These are phyloP conservation scores for Drosophila micromelanica DNA, from an alignment of 1,140 invertebrate genomes.

Conservation along the genomic window DNA sequence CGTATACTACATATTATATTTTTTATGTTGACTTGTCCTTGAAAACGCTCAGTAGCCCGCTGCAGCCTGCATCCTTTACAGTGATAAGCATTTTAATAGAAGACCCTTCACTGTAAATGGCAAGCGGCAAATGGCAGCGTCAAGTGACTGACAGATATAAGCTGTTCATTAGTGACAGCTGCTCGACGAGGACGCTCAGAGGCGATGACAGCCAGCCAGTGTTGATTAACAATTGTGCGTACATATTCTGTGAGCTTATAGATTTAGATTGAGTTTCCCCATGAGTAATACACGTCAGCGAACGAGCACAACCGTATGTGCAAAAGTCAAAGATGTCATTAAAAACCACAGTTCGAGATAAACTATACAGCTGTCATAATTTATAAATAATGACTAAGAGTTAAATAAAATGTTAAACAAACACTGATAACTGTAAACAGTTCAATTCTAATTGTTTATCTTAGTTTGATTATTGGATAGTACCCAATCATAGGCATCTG, in stretches of 20 bases:
- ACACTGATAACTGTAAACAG: not conserved
- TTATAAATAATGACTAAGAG: not conserved
- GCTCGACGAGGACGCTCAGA: constrained; percentile 1
- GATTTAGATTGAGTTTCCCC: constrained; percentile 1
- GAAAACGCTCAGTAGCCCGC: too few species aligned
- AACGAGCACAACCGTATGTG: not conserved
- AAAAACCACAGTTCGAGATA: not conserved
- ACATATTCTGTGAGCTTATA: not conserved
- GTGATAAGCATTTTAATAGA: constrained; percentile 33
- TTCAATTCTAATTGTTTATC: too few species aligned
- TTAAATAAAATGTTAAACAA: not conserved
- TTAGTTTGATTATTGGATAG: too few species aligned
- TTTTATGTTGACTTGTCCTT: too few species aligned
- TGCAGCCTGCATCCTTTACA: constrained; percentile 19
- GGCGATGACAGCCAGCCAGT: constrained; percentile 30
- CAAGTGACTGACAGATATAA: constrained; percentile 40
- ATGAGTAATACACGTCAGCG: constrained; percentile 2
- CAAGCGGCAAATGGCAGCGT: constrained; percentile 32
- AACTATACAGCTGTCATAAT: not conserved
- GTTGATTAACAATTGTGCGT: constrained; percentile 22
- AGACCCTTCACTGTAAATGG: constrained; percentile 20
- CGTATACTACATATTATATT: too few species aligned
- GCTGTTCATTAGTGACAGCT: constrained; percentile 42
- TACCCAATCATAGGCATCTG: too few species aligned
- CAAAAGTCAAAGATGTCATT: not conserved